Conservation (phyloP, 2,797 vertebrate genomes). For the Smutsia gigantea region DNA sequence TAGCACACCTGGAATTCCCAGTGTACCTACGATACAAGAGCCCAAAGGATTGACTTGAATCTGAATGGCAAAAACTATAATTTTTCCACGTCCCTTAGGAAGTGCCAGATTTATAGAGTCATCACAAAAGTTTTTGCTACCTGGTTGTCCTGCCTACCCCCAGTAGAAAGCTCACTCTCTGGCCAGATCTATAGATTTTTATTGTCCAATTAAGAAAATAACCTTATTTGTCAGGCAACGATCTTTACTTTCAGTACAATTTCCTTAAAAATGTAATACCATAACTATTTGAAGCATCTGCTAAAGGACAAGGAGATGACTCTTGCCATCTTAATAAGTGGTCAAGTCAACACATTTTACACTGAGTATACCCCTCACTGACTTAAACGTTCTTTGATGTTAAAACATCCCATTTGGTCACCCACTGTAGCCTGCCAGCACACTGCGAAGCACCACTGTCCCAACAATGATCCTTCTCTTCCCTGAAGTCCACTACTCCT, state of each 20-base stretch:
- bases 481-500: background rate
- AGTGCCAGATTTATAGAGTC: background rate
- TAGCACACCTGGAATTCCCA: background rate
- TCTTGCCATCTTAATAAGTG: background rate
- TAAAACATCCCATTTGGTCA: background rate
- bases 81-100: background rate
- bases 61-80: background rate
- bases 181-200: background rate
- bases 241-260: background rate
- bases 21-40: background rate
- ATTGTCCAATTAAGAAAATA: background rate
- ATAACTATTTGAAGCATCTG: background rate
- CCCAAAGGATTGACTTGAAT: background rate
- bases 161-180: background rate
- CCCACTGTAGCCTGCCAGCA: no score
- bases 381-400: background rate
- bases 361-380: background rate
- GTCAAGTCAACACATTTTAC: background rate
- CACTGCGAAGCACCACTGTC: background rate
- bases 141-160: background rate
- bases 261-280: background rate
- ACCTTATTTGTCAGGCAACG: background rate
- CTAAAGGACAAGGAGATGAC: background rate
- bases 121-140: background rate
- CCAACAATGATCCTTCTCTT: background rate